phyloP scores from a whole-genome alignment of 2,797 vertebrate genomes.

The Chrysocyon brachyurus region DNA sequence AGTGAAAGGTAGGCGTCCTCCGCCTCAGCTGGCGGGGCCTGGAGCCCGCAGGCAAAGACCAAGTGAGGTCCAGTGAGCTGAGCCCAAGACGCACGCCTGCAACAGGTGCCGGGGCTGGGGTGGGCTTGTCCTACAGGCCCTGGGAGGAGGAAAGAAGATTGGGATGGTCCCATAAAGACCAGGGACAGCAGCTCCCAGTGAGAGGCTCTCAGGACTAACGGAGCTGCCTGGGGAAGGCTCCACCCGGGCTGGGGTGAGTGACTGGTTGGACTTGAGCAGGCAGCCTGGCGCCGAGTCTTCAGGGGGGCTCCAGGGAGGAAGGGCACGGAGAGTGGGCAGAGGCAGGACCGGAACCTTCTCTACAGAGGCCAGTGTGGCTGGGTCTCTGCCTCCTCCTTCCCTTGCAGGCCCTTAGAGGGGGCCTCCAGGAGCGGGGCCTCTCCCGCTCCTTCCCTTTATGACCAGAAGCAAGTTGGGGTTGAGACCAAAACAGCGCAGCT shows the following conservation, averaged over 20 bases:
- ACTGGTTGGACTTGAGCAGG: not conserved
- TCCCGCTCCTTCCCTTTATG: not conserved
- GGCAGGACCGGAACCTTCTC: not conserved
- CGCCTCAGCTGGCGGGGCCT: accelerated
- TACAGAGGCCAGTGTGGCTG: accelerated
- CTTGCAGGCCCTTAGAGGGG: accelerated
- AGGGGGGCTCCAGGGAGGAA: not conserved
- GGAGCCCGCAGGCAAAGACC: not conserved
- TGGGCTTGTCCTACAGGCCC: not conserved
- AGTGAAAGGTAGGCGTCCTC: accelerated
- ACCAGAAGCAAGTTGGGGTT: not conserved
- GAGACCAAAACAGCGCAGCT: too few species aligned
- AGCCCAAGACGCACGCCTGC: not conserved
- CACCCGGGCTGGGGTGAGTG: not conserved
- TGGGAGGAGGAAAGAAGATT: not conserved
- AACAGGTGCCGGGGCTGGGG: too few species aligned
- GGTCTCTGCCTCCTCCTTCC: not conserved
- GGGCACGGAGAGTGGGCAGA: accelerated
- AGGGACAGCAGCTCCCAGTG: accelerated
- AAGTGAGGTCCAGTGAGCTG: accelerated
- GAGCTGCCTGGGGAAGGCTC: too few species aligned
- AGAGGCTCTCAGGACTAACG: not conserved
- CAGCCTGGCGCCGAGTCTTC: not conserved
- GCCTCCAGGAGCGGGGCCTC: accelerated
- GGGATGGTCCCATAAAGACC: not conserved